Evolutionary conservation across 2,797 vertebrate species (phyloP).

Genomic region (Galaxias olidus): DNA sequence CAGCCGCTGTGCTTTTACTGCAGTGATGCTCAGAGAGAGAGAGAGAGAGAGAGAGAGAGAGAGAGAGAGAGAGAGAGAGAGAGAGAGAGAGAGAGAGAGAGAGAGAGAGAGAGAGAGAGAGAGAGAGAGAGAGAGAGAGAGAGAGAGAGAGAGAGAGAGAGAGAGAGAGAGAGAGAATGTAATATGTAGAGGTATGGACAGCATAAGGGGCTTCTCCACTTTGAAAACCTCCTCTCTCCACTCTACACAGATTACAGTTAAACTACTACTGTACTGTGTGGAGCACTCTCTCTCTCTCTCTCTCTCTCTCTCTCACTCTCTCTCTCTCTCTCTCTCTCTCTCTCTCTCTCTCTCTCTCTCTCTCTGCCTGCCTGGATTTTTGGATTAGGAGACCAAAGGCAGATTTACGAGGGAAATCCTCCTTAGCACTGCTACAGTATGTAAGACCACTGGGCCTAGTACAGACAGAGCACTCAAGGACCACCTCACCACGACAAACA

Average conservation of each 20-base stretch:
- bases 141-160: background rate
- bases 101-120: no score
- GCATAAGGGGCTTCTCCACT: constrained; percentile 43
- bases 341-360: background rate
- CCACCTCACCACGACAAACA: no score
- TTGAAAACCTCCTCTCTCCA: constrained; percentile 31
- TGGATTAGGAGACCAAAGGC: constrained; percentile 41
- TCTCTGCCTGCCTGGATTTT: constrained; percentile 34
- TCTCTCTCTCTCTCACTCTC: background rate
- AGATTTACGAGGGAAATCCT: constrained; percentile 19
- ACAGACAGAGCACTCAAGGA: constrained; percentile 5
- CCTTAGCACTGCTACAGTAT: background rate
- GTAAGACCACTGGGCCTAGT: constrained; percentile 1
- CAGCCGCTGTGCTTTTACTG: no score
- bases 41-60: background rate
- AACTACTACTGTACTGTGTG: constrained; percentile 9
- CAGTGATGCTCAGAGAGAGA: no score
- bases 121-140: background rate
- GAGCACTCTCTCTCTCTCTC: background rate
- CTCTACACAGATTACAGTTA: constrained; percentile 41
- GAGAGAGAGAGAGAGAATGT: no score
- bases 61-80: no score
- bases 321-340: constrained; percentile 6
- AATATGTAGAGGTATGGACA: background rate
- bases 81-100: background rate